Conservation (phyloP, 2,797 vertebrate genomes). For the Coracias cyanogaster region DNA sequence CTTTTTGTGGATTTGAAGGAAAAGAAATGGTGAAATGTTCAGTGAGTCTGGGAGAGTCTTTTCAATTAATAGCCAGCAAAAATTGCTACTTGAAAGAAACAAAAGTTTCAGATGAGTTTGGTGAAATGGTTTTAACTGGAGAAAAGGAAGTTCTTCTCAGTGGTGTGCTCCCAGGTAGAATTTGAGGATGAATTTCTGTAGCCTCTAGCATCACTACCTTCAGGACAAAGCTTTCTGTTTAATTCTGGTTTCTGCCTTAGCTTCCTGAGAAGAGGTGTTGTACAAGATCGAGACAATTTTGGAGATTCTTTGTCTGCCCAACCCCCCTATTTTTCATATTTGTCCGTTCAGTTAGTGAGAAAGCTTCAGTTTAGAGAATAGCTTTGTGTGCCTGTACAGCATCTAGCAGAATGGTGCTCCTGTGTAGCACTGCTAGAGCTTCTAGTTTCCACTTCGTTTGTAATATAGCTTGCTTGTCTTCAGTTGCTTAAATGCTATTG, state of each 20-base stretch:
- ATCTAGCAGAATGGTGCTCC: not conserved
- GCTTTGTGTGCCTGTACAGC: not conserved
- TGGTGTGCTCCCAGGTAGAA: not conserved
- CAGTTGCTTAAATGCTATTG: not conserved
- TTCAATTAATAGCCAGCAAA: not conserved
- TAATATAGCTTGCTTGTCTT: not conserved
- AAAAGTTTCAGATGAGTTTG: not conserved
- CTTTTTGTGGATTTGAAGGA: not conserved
- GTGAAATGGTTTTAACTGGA: not conserved
- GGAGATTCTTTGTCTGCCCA: not conserved
- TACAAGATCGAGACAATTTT: not conserved
- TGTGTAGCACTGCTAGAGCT: not conserved
- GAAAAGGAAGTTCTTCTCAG: not conserved
- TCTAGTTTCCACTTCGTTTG: not conserved
- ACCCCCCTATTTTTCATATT: not conserved
- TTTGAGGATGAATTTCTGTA: not conserved
- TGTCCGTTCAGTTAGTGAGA: not conserved
- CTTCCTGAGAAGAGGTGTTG: not conserved
- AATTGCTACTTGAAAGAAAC: not conserved
- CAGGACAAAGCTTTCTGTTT: not conserved
- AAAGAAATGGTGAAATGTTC: not conserved
- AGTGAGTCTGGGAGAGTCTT: not conserved
- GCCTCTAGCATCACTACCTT: not conserved
- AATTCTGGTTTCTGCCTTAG: not conserved
- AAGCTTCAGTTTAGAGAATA: not conserved